Evolutionary conservation across 1,140 invertebrate species (phyloP).

Genomic region (Cotesia glomerata): DNA sequence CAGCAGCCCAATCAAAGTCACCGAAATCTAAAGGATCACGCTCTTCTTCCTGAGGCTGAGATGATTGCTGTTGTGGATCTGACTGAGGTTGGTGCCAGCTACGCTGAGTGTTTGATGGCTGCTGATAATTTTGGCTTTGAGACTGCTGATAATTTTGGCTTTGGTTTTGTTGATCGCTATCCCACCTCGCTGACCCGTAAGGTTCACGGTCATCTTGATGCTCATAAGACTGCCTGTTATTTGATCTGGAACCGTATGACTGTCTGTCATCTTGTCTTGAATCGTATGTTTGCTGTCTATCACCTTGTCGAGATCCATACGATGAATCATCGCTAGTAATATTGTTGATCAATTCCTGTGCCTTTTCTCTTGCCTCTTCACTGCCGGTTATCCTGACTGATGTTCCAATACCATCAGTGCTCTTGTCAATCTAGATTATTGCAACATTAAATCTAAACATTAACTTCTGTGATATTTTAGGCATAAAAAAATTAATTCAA

Average conservation of each 20-base stretch:
- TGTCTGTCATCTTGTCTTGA: slow-evolving; percentile 20
- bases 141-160: neutral
- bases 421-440: slow-evolving; percentile 46
- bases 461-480: too few species aligned
- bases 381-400: slow-evolving; percentile 64
- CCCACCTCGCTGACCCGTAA: neutral
- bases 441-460: neutral
- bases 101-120: slow-evolving; percentile 4
- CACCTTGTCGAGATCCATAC: neutral
- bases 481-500: too few species aligned
- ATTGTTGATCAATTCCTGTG: slow-evolving; percentile 66
- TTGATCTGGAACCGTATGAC: neutral
- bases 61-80: neutral
- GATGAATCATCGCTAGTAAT: slow-evolving; percentile 33
- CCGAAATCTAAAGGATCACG: slow-evolving; percentile 32
- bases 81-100: neutral
- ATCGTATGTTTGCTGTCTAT: neutral
- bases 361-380: slow-evolving; percentile 61
- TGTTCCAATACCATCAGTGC: slow-evolving; percentile 53
- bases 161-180: neutral
- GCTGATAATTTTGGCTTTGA: neutral
- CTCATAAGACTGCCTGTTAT: neutral
- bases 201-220: neutral
- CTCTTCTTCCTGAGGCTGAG: slow-evolving; percentile 17
- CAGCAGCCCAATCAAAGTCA: slow-evolving; percentile 55